Base-by-base conservation (phyloP, 1,140 invertebrate genomes). In the Papilio polytes region DNA sequence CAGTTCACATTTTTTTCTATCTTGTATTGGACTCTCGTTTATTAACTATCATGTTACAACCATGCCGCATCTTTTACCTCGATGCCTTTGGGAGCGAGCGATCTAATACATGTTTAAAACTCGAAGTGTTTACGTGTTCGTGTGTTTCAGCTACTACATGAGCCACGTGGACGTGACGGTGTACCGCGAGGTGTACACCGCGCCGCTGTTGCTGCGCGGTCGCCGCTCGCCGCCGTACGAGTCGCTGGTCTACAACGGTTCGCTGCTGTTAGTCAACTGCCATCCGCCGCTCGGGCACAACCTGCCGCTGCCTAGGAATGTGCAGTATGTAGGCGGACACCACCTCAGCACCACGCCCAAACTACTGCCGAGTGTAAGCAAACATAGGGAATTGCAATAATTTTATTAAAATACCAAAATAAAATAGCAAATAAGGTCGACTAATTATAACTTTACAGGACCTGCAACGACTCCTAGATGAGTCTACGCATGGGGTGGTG, bases 401-500 rank as follows among this genome's bases (percentile, higher is more conserved):
- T 26, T 26, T 26, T n/a, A n/a, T n/a, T n/a, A n/a, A n/a, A n/a
- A n/a, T n/a, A n/a, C n/a, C n/a, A n/a, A n/a, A n/a, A n/a, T n/a
- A n/a, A n/a, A n/a, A n/a, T n/a, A n/a, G n/a, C n/a, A n/a, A n/a
- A n/a, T n/a, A n/a, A n/a, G n/a, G n/a, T n/a, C n/a, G n/a, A 48
- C 46, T 80, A 15, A 74, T 70, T 41, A 63, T 80, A 48, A 13
- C 48, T 44, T 80, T 86, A 44, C 74, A 89, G 90, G 80, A 95
- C 76, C 81, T 96, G 18, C 87, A 95, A 85, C 85, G 93, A 31
- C 95, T 96, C 74, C 87, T 97, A 15, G 95, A 96, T 74, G 93
- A 89, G 48, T 94, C 96, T 0, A 88, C 88, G 46, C 88, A 96
- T 44, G 96, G 96, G 3, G 95, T 95, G 2, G 91, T 97, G 41